Conservation (phyloP, 1,140 invertebrate genomes). For the Diprion similis region DNA sequence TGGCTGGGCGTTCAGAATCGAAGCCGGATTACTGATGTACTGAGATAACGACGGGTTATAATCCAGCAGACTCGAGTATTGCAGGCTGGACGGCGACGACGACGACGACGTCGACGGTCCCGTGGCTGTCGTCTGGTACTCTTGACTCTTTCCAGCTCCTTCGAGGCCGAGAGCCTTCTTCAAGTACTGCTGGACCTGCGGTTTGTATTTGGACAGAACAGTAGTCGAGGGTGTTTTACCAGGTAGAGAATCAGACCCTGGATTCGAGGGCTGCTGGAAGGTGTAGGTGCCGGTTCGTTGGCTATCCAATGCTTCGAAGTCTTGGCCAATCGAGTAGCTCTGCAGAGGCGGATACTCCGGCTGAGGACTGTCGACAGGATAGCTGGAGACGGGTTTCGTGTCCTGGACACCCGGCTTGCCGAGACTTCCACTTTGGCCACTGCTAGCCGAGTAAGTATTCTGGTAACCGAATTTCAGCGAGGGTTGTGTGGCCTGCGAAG, state of each 20-base stretch:
- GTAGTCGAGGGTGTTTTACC: background rate
- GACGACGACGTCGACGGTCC: slow-evolving; percentile 4
- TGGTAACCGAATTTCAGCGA: slow-evolving; percentile 8
- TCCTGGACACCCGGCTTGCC: background rate
- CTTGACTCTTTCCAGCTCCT: background rate
- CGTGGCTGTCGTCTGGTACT: slow-evolving; percentile 25
- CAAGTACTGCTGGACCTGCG: slow-evolving; percentile 38
- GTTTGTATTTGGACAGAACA: slow-evolving; percentile 33
- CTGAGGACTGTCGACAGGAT: slow-evolving; percentile 46
- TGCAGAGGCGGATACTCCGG: slow-evolving; percentile 39
- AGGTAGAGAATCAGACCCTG: too few relatives aligned
- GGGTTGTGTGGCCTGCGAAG: background rate
- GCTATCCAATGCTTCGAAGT: background rate
- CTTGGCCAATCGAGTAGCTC: slow-evolving; percentile 31
- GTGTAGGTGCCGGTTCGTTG: slow-evolving; percentile 10
- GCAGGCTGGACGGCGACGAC: slow-evolving; percentile 31
- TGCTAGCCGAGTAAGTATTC: slow-evolving; percentile 27
- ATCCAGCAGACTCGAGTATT: slow-evolving; percentile 50
- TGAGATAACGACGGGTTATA: slow-evolving; percentile 60
- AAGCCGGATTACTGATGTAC: slow-evolving; percentile 56
- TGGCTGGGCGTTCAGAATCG: slow-evolving; percentile 56
- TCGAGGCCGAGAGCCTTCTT: slow-evolving; percentile 35
- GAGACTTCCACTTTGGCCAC: slow-evolving; percentile 13
- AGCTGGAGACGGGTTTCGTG: slow-evolving; percentile 33
- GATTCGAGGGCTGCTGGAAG: background rate